These are phyloP conservation scores for Coccyzus lansbergi DNA, from an alignment of 2,797 vertebrate genomes.

Conservation along the genomic window DNA sequence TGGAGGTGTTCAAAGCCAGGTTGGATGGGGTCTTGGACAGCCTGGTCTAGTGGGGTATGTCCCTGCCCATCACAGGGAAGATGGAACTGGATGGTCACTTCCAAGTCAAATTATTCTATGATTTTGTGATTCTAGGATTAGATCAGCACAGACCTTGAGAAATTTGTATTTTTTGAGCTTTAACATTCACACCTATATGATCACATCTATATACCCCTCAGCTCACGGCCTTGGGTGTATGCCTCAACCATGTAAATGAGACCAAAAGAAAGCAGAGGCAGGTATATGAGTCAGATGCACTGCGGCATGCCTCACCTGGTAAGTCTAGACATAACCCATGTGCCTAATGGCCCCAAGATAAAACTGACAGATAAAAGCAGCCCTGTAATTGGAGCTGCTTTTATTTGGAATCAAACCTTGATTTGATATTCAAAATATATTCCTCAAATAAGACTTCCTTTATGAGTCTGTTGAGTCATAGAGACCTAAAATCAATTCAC, in stretches of 20 bases:
- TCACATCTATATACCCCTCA: not conserved
- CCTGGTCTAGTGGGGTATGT: no score
- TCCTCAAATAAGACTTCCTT: constrained; percentile 17
- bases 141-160: not conserved
- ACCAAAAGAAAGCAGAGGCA: not conserved
- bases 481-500: not conserved
- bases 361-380: constrained; percentile 38
- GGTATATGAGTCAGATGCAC: constrained; percentile 24
- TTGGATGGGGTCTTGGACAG: no score
- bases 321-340: constrained; percentile 43
- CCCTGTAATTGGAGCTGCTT: constrained; percentile 37
- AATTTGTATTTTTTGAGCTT: not conserved
- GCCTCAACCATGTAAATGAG: not conserved
- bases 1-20: no score
- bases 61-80: no score
- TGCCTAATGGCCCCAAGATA: not conserved
- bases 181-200: not conserved
- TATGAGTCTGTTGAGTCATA: constrained; percentile 26
- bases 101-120: no score
- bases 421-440: constrained; percentile 35
- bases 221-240: not conserved
- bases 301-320: not conserved
- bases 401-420: constrained; percentile 10
- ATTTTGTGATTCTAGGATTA: not conserved
- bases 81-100: no score